Base-by-base conservation (phyloP, 2,888 invertebrate species). In the Nineta flava region DNA sequence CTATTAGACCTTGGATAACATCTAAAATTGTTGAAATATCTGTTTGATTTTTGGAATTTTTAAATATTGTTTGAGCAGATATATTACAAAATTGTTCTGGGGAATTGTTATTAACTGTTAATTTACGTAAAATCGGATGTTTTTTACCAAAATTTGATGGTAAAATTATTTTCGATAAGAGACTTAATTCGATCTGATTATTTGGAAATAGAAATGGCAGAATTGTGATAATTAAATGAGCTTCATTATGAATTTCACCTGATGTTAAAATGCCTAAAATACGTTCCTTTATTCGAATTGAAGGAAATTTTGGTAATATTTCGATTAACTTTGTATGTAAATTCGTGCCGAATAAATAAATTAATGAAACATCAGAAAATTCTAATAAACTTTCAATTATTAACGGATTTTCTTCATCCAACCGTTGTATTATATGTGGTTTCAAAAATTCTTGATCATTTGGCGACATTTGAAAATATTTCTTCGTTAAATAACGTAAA, bases 341-440 rank as follows among this genome's bases (percentile, higher is more conserved):
- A 26, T 48, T 41, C n/a, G 19, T n/a, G 9, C 41, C 41, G 9
- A 48, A 19, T 26, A 48, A 26, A 9, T 40, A 2, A 9, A 48
- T 21, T 26, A 48, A 12, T 19, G 16, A n/a, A 26, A 19, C 16
- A 6, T 16, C 10, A 2, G 17, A 13, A 40, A 48, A 48, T 26
- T 13, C 15, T 21, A 48, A 41, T 13, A 48, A 26, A 15, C 15
- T n/a, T 9, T 48, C 19, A 21, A 86, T 76, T 1, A 87, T 81
- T 46, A 69, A 63, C 0, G 72, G 66, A 55, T 76, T 73, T 13
- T 84, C 82, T 64, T 87, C 87, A 47, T 70, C 69, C 2, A 88
- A 71, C 52, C 83, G 73, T 55, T 77, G 77, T 2, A 75, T 59
- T 6, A 88, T 65, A 0, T 80, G 75, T 48, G 76, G 76, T 54